Evolutionary conservation across 2,888 invertebrate species (phyloP), one percentile per base, ranked within the genome.

Genomic region (Scaptomyza flava): DNA sequence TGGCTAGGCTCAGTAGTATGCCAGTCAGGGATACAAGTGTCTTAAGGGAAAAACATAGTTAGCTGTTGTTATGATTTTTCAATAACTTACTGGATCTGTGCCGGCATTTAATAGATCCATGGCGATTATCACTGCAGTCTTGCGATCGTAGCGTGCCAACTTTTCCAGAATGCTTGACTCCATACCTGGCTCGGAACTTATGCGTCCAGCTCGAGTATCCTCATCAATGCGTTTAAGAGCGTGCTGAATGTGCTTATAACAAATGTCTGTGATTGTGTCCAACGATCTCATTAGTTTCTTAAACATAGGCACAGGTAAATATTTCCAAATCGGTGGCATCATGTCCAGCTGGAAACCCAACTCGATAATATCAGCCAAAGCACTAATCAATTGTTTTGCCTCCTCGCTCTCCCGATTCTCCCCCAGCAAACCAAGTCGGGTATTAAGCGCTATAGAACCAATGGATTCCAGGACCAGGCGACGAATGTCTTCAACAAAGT

Each of bases 61-160:
- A 1, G n/a, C 12, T 2, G 4, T 12, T 8, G 1, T 4, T 11
- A 5, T 7, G 12, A 2, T n/a, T 7, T 0, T 0, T 11, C 0
- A 2, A 3, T 20, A 42, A 75, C 92, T 92, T 91, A 96, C 95
- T 57, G 96, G 95, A 88, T 96, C 96, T 41, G 95, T 93, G 60
- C 96, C 96, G 46, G 95, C 95, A 48, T 94, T 91, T 31, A 96
- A 81, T 94, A 96, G 94, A 89, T 96, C 96, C 75, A 94, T 93
- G 1, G 94, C 94, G 94, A 95, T 95, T 75, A 94, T 93, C 30
- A 94, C 85, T 0, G 95, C 96, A 9, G 95, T 93, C 81, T 92
- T 93, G 62, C 93, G 93, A 81, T 95, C 94, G 20, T 94, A 93
- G 7, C 93, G 93, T n/a, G 95, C 89, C 30, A 96, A 87, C 78